Base-by-base conservation (phyloP, 2,113 vertebrate species). In the Herpetotheres cachinnans region DNA sequence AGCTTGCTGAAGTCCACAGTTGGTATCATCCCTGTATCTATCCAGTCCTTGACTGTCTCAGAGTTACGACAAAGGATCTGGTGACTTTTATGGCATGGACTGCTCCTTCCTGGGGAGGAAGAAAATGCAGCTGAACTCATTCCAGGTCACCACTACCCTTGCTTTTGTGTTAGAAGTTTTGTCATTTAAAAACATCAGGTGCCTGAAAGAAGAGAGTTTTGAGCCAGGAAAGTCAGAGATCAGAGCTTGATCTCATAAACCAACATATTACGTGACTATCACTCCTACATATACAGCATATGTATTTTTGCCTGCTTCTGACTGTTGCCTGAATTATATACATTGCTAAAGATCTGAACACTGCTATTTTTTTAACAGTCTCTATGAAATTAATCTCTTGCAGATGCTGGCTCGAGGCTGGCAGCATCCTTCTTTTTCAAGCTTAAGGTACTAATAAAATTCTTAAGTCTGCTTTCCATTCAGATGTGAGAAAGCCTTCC, bases 381-480 rank as follows among this genome's bases (percentile, higher is more conserved):
- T 82, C 69, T 50, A 72, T 78, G 69, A 82, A 89, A 95, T 91
- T 92, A 89, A 96, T 91, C 36, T 93, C 69, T 90, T 94, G 62
- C 95, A 95, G 86, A 96, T 95, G 87, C 90, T 95, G 74, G 81
- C 91, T 96, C 2, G 30, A 86, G 91, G 29, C 87, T 95, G 79
- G 67, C 82, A 96, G 49, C 90, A 89, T 88, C 66, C 78, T 95
- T 91, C 69, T 59, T 93, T 94, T 95, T 84, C 62, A 94, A 30
- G 44, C 80, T 89, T 92, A 94, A 93, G 86, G 52, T 92, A 82
- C 82, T 87, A 94, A 95, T 96, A 90, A 94, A 92, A 86, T 90
- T 79, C 71, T 78, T 62, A 72, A 87, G 42, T 87, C 91, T 86
- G 50, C 66, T 97, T 89, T 96, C 58, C 84, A 81, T 93, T 95